phyloP scores from a whole-genome alignment of 2,888 invertebrate genomes.

The Platycheirus rosarum region DNA sequence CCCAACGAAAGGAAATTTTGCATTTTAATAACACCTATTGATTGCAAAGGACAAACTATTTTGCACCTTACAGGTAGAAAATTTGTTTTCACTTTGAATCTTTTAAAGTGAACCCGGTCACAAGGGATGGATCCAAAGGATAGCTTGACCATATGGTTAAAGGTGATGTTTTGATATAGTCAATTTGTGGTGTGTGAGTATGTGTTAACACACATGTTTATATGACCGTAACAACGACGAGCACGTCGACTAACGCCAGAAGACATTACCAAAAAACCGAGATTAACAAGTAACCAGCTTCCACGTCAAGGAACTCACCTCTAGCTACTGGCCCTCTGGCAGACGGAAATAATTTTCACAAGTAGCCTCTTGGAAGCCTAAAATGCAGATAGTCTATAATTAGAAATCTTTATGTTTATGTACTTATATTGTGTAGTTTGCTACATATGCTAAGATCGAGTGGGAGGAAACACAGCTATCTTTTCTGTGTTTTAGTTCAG shows the following conservation, averaged over 20 bases:
- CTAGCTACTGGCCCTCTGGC: conserved; percentile 11
- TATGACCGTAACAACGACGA: conserved; percentile 47
- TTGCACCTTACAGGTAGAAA: conserved; percentile 33
- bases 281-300: conserved; percentile 14
- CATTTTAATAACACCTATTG: conserved; percentile 59
- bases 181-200: conserved; percentile 12
- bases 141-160: conserved; percentile 24
- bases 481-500: background rate
- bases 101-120: conserved; percentile 24
- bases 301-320: conserved; percentile 23
- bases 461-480: conserved; percentile 12
- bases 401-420: background rate
- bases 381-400: background rate
- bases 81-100: conserved; percentile 31
- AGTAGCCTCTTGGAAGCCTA: conserved; percentile 52
- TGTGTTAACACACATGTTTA: conserved; percentile 44
- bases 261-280: conserved; percentile 53
- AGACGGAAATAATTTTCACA: conserved; percentile 56
- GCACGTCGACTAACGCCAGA: conserved; percentile 28
- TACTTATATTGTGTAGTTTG: background rate
- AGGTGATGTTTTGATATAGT: conserved; percentile 40
- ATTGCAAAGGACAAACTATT: conserved; percentile 49
- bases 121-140: conserved; percentile 4
- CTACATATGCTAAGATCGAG: conserved; percentile 5
- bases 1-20: conserved; percentile 34